A percentile compares a stretch with the other conserved stretches of the same genome.
Conservation (phyloP, 2,888 invertebrate species). For the Conomelus anceps region DNA sequence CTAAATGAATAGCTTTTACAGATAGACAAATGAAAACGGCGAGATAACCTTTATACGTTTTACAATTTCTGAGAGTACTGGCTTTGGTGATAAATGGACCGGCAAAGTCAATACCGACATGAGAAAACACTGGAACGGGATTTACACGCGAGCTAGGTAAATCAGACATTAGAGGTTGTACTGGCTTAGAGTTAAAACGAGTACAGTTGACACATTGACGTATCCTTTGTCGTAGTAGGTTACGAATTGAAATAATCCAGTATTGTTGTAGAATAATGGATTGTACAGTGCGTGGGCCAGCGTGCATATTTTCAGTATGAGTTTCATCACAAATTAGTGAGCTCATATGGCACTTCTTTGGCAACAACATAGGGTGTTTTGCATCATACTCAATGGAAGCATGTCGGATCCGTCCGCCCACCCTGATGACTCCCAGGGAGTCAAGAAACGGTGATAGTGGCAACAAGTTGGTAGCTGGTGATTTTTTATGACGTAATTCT, state of each 20-base stretch:
- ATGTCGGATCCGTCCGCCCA: slow-evolving; percentile 25
- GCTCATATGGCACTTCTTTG: not conserved
- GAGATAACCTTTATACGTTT: slow-evolving; percentile 20
- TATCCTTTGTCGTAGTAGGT: slow-evolving; percentile 17
- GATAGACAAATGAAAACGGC: slow-evolving; percentile 35
- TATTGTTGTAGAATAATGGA: slow-evolving; percentile 20
- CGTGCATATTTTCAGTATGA: slow-evolving; percentile 25
- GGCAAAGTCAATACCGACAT: slow-evolving; percentile 29
- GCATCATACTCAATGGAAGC: slow-evolving; percentile 13
- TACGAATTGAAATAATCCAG: slow-evolving; percentile 27
- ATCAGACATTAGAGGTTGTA: not conserved
- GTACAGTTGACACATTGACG: slow-evolving; percentile 29
- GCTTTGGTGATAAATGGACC: slow-evolving; percentile 26
- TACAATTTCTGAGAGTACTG: slow-evolving; percentile 11
- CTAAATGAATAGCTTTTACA: slow-evolving; percentile 36
- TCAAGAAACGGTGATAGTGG: not conserved
- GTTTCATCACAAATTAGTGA: slow-evolving; percentile 21
- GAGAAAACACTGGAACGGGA: not conserved
- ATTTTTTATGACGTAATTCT: not conserved
- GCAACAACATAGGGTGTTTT: not conserved
- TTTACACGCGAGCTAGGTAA: not conserved
- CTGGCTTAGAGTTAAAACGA: not conserved
- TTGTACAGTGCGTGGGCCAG: slow-evolving; percentile 25
- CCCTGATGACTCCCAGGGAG: slow-evolving; percentile 13
- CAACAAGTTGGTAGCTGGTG: not conserved